These are phyloP conservation scores for Erpetoichthys calabaricus DNA, from an alignment of 2,797 vertebrate species.

Conservation along the genomic window DNA sequence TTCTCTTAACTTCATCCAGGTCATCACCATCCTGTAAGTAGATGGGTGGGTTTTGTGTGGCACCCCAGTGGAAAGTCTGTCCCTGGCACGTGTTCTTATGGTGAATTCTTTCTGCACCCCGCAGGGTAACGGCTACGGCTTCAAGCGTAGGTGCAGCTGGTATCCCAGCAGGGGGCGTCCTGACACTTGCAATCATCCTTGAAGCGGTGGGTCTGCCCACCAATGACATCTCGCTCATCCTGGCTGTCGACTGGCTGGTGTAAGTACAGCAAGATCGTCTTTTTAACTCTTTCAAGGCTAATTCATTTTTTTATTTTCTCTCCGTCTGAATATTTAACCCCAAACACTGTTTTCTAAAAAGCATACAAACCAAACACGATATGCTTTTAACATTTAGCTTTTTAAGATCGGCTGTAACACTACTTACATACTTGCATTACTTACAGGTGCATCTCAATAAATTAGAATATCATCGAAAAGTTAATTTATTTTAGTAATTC, in stretches of 20 bases:
- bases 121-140: constrained; percentile 72
- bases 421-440: too few relatives aligned
- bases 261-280: constrained; percentile 40
- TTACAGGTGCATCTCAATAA: too few relatives aligned
- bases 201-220: constrained; percentile 71
- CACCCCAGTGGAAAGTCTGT: background rate
- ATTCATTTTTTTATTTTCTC: too few relatives aligned
- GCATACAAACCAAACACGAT: too few relatives aligned
- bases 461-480: too few relatives aligned
- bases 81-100: background rate
- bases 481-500: too few relatives aligned
- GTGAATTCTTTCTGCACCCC: background rate
- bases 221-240: constrained; percentile 67
- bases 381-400: too few relatives aligned
- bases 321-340: too few relatives aligned
- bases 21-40: constrained; percentile 79
- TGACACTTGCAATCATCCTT: constrained; percentile 77
- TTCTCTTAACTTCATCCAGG: constrained; percentile 62
- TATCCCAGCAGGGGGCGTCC: constrained; percentile 70
- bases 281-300: background rate
- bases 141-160: constrained; percentile 81
- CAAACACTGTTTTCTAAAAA: too few relatives aligned
- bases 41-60: background rate
- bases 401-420: too few relatives aligned
- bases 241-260: constrained; percentile 87